Evolutionary conservation across 2,797 vertebrate genomes (phyloP).

Genomic region (Lacerta viridis): DNA sequence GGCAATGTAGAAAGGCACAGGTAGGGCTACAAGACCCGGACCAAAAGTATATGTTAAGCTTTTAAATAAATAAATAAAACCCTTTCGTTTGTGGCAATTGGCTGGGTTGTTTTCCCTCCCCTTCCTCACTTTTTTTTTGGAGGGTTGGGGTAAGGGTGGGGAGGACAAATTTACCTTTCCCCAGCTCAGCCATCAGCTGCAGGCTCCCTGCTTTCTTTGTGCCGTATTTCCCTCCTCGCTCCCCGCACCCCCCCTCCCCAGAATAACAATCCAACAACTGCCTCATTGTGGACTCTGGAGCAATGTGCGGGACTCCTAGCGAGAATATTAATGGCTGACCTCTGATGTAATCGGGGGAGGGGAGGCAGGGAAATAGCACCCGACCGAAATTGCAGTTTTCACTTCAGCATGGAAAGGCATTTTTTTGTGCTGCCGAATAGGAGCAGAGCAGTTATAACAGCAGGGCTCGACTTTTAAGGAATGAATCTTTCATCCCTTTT

Average conservation of each 20-base stretch:
- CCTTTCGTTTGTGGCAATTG: not conserved
- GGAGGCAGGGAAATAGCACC: constrained; percentile 60
- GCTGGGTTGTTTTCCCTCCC: not conserved
- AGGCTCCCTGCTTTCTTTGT: constrained; percentile 71
- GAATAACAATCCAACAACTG: constrained; percentile 89
- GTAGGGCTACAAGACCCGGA: not conserved
- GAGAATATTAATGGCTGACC: constrained; percentile 90
- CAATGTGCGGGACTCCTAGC: constrained; percentile 83
- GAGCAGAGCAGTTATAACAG: constrained; percentile 78
- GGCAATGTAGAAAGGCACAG: not conserved
- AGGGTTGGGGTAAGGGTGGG: not conserved
- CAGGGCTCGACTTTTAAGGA: constrained; percentile 48
- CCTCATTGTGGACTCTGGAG: constrained; percentile 83
- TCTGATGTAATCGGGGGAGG: constrained; percentile 84
- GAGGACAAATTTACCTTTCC: constrained; percentile 64
- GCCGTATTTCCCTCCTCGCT: constrained; percentile 81
- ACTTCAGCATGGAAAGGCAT: constrained; percentile 46
- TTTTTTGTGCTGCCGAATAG: constrained; percentile 78
- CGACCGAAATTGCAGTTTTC: constrained; percentile 61
- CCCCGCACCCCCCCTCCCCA: constrained; percentile 63
- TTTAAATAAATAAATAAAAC: too few species aligned
- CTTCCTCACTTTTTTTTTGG: constrained; percentile 39
- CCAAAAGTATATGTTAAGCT: not conserved
- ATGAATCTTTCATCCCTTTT: constrained; percentile 24
- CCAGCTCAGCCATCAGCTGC: constrained; percentile 59